Conservation (phyloP, 2,888 invertebrate genomes). For the Andrena camellia region DNA sequence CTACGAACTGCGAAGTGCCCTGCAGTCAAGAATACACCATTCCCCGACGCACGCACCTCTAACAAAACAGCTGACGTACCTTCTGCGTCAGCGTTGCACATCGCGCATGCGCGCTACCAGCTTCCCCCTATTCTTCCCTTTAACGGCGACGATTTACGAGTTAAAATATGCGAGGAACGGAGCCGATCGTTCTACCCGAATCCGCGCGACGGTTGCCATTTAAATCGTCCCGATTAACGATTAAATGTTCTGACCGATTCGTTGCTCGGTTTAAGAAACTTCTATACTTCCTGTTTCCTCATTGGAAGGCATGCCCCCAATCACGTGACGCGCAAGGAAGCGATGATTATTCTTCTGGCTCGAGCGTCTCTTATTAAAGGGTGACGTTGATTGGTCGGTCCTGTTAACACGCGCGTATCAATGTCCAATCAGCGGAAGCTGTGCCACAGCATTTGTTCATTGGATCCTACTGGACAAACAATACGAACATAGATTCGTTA, state of each 20-base stretch:
- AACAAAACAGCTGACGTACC: slow-evolving; percentile 82
- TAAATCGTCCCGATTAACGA: no score
- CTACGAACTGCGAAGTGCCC: slow-evolving; percentile 66
- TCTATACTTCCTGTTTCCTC: slow-evolving; percentile 36
- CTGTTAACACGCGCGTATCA: neutral
- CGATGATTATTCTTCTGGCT: neutral
- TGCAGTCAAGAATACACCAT: slow-evolving; percentile 72
- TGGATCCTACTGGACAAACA: slow-evolving; percentile 24
- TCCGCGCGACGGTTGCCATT: neutral
- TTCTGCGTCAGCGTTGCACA: slow-evolving; percentile 73
- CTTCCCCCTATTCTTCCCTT: slow-evolving; percentile 17
- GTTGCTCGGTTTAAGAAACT: neutral
- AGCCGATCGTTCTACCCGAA: neutral
- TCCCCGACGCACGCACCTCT: slow-evolving; percentile 70
- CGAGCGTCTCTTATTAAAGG: neutral
- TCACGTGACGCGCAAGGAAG: slow-evolving; percentile 8
- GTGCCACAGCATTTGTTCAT: neutral
- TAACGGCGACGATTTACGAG: neutral
- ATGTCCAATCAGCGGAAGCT: neutral
- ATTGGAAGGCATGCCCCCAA: slow-evolving; percentile 45
- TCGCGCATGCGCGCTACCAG: slow-evolving; percentile 66
- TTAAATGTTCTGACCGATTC: neutral
- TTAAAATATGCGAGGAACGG: neutral
- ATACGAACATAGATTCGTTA: neutral
- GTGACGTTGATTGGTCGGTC: neutral